Evolutionary conservation across 2,113 vertebrate genomes (phyloP).

Genomic region (Strigops habroptila): DNA sequence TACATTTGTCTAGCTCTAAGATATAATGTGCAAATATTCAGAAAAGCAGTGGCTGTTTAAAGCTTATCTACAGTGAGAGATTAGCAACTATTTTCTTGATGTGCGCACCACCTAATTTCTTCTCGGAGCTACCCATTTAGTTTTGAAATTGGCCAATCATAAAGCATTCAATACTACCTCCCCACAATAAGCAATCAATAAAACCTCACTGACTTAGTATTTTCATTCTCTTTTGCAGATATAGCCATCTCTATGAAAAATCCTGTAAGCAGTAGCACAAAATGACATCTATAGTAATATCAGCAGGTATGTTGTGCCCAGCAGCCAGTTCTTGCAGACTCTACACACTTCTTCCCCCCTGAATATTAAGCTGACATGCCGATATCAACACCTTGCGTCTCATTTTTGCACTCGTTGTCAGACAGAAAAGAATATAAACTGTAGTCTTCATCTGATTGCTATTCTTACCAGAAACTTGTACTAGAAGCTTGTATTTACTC

Average conservation of each 20-base stretch:
- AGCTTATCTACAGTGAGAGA: neutral
- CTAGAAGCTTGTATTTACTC: neutral
- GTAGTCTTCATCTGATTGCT: neutral
- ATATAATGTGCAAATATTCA: neutral
- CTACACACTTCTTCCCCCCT: neutral
- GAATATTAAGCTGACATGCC: neutral
- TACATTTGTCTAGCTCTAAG: neutral
- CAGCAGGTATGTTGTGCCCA: neutral
- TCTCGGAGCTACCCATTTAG: neutral
- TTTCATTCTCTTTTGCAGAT: neutral
- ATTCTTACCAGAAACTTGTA: neutral
- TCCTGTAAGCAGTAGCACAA: neutral
- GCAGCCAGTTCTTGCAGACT: neutral
- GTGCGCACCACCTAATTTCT: neutral
- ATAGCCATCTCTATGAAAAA: neutral
- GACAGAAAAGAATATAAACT: neutral
- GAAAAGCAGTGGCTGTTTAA: neutral
- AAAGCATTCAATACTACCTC: neutral
- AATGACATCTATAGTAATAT: neutral
- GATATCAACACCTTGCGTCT: neutral
- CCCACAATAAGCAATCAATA: neutral
- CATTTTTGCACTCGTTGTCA: neutral
- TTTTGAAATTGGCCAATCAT: conserved; percentile 6
- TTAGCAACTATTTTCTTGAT: neutral
- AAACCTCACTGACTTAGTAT: neutral